These are phyloP conservation scores for Latrodectus geometricus DNA, from an alignment of 1,140 invertebrate genomes.

Conservation along the genomic window DNA sequence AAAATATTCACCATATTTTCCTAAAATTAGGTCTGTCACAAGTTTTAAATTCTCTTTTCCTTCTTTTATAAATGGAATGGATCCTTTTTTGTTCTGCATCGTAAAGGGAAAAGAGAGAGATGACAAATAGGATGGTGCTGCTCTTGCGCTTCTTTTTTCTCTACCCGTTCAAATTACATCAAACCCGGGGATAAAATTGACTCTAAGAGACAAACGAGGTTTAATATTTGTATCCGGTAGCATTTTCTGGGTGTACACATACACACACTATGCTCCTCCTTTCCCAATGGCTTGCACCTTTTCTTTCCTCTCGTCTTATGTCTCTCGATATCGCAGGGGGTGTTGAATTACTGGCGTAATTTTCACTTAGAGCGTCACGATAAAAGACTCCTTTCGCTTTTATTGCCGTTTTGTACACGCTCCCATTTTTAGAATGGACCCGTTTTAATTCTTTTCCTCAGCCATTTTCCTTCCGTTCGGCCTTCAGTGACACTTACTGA, in stretches of 20 bases:
- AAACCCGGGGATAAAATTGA: constrained; percentile 40
- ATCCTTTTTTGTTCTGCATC: constrained; percentile 7
- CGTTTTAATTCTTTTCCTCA: too few relatives aligned
- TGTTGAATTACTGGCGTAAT: constrained; percentile 46
- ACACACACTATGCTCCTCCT: too few relatives aligned
- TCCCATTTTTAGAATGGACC: background rate
- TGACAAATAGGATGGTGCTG: constrained; percentile 44
- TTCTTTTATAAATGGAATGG: constrained; percentile 35
- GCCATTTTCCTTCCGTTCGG: too few relatives aligned
- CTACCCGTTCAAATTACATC: constrained; percentile 27
- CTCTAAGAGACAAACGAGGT: constrained; percentile 46
- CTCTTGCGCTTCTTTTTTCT: background rate
- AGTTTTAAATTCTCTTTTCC: constrained; percentile 46
- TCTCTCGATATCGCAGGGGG: constrained; percentile 7
- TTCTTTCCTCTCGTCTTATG: background rate
- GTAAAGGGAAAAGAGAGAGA: background rate
- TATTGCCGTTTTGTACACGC: background rate
- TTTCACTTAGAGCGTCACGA: background rate
- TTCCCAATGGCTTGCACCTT: background rate
- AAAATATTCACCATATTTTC: constrained; percentile 21
- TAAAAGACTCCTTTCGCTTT: background rate
- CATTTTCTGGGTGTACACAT: background rate
- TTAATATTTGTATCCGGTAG: constrained; percentile 56
- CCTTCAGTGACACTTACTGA: too few relatives aligned
- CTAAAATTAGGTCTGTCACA: constrained; percentile 46